A percentile compares a stretch with the other conserved stretches of the same genome.
Conservation (phyloP, 2,113 vertebrate genomes). For the Crotalus viridis region DNA sequence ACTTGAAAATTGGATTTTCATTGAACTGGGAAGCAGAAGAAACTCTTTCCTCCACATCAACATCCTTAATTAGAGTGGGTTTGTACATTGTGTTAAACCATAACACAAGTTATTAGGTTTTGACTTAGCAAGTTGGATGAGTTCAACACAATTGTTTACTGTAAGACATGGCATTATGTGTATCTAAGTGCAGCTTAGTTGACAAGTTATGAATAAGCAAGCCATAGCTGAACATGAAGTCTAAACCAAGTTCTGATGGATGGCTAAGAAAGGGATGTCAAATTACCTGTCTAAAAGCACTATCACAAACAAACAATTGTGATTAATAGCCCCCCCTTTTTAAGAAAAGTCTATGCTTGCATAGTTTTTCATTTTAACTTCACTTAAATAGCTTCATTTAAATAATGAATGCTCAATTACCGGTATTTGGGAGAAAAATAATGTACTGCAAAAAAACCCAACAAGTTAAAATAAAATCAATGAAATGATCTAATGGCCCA, state of each 20-base stretch:
- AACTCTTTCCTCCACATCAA: neutral
- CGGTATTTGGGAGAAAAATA: neutral
- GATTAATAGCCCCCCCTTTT: neutral
- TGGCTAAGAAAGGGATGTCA: neutral
- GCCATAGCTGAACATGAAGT: neutral
- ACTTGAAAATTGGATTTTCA: neutral
- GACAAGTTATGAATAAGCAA: neutral
- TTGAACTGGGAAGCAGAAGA: neutral
- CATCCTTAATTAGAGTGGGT: neutral
- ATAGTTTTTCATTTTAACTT: neutral
- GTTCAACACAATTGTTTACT: neutral
- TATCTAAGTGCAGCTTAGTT: neutral
- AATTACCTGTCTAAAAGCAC: neutral
- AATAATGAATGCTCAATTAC: neutral
- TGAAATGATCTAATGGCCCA: neutral
- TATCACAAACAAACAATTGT: neutral
- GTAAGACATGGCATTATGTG: neutral
- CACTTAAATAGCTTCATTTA: neutral
- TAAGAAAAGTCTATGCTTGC: neutral
- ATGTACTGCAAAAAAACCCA: neutral
- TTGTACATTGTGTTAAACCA: neutral
- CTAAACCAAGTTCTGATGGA: neutral
- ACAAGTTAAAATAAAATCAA: neutral
- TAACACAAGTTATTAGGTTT: neutral
- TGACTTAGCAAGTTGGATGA: neutral